Evolutionary conservation across 1,140 invertebrate genomes (phyloP), one percentile per base, ranked within the genome.

Genomic region (Conus ventricosus): DNA sequence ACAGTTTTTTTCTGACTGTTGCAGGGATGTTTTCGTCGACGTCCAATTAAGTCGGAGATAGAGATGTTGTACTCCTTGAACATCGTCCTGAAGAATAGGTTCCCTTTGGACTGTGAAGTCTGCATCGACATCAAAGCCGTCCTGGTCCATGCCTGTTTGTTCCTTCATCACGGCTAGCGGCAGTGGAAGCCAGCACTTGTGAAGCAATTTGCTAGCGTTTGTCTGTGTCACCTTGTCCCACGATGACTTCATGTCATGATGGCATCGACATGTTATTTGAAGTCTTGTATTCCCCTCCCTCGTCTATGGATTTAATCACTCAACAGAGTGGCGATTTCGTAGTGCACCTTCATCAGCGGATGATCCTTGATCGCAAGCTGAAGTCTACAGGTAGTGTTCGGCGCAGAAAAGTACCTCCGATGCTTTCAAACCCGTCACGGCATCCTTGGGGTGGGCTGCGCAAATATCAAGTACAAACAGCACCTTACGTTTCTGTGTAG

Each of bases 351-450:
- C 0, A 90, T 80, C 85, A 88, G 5, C 81, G 63, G n/a, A 91
- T 90, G 5, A 91, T 88, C 88, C 91, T 53, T 89, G 88, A 63
- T 89, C 87, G 57, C 83, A 88, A 86, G 91, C 63, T 91, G 90
- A 25, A 90, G 82, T 3, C 88, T 71, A 0, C 87, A 88, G 0
- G 90, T 91, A 4, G 89, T 88, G 82, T 90, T 90, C 7, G 91
- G 87, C 51, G 89, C 90, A 89, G 67, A 78, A 91, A 90, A 39
- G 17, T 23, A n/a, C 87, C 75, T 54, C 17, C 84, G 39, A 88
- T 83, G 54, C 53, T 3, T 51, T 11, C 25, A 80, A 85, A 25
- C 75, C 76, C n/a, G n/a, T n/a, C n/a, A n/a, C n/a, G n/a, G n/a
- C n/a, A n/a, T n/a, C n/a, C n/a, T n/a, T n/a, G n/a, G 17, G 84